Evolutionary conservation across 1,140 invertebrate genomes (phyloP).

Genomic region (Formica exsecta): DNA sequence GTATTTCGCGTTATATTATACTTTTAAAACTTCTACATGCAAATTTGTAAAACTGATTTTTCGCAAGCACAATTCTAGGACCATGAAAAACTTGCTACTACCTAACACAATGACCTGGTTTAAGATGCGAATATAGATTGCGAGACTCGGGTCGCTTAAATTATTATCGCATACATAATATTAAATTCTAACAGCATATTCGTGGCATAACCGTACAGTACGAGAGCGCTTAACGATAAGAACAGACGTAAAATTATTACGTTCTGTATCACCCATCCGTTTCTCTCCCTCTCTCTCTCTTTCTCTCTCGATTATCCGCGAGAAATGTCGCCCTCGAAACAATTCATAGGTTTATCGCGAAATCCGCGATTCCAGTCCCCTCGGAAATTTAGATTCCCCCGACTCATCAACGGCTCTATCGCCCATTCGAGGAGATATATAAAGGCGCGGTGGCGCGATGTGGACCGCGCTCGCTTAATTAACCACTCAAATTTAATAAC

Average conservation of each 20-base stretch:
- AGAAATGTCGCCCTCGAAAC: conserved; percentile 30
- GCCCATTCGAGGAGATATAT: conserved; percentile 22
- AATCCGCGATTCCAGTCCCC: conserved; percentile 27
- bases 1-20: neutral
- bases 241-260: conserved; percentile 54
- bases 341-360: conserved; percentile 37
- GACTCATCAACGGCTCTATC: conserved; percentile 47
- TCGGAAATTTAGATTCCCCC: conserved; percentile 29
- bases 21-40: neutral
- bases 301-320: neutral
- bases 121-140: neutral
- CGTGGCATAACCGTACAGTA: conserved; percentile 25
- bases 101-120: neutral
- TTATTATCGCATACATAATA: conserved; percentile 43
- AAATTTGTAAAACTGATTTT: neutral
- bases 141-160: conserved; percentile 10
- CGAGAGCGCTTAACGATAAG: conserved; percentile 38
- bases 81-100: neutral
- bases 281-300: neutral
- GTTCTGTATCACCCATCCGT: neutral
- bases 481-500: conserved; percentile 66
- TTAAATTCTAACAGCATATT: conserved; percentile 57
- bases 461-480: conserved; percentile 55
- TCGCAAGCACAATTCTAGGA: neutral
- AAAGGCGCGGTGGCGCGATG: neutral